phyloP scores from a whole-genome alignment of 2,113 vertebrate species.

The Lamprologus ornatipinnis region DNA sequence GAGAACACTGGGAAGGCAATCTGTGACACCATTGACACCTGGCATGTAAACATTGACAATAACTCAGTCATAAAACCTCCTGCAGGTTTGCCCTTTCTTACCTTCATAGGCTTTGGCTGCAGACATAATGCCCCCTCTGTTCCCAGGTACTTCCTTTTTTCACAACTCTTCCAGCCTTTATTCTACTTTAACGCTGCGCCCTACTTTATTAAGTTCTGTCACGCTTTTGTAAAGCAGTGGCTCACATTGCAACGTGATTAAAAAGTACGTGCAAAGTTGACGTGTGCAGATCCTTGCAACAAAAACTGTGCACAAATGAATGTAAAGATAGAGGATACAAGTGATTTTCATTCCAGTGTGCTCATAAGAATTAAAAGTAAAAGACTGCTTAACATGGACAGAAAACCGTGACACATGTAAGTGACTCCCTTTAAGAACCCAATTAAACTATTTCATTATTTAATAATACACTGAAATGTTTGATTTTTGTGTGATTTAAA shows the following conservation, averaged over 20 bases:
- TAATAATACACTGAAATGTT: neutral
- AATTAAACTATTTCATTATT: neutral
- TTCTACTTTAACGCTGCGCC: neutral
- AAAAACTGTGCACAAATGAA: neutral
- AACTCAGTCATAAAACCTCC: conserved; percentile 60
- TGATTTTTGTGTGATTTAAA: neutral
- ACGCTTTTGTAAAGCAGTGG: neutral
- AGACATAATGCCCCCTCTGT: conserved; percentile 15
- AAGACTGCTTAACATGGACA: neutral
- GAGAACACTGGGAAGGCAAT: conserved; percentile 70
- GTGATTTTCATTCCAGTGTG: neutral
- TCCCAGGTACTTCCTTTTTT: neutral
- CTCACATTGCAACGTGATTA: neutral
- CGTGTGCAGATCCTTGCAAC: neutral
- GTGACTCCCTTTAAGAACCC: neutral
- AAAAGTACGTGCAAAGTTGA: neutral
- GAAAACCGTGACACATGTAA: neutral
- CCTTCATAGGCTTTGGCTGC: conserved; percentile 51
- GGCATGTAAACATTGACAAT: conserved; percentile 72
- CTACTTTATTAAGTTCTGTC: conserved; percentile 17
- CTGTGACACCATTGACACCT: conserved; percentile 76
- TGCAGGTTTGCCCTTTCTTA: conserved; percentile 68
- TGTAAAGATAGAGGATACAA: neutral
- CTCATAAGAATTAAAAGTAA: neutral
- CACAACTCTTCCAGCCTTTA: neutral